Evolutionary conservation across 30 jellyfish, hydroid and myxozoan species (phyloP).

Genomic region (Clytia hemisphaerica): DNA sequence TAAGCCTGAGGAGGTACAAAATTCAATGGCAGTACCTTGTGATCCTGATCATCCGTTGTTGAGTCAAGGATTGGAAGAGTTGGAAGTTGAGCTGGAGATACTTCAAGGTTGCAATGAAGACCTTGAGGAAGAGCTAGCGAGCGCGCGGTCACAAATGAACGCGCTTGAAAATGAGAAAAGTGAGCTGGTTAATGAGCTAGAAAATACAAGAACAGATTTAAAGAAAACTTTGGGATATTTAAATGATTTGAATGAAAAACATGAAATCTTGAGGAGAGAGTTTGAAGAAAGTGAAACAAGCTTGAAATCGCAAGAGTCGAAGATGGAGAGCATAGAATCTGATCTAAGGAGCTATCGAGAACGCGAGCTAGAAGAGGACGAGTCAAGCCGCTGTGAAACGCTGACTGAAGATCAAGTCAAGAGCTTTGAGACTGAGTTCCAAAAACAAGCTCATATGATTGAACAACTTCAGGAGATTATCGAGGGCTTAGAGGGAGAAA

Average conservation of each 20-base stretch:
- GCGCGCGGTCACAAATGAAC: too few species aligned
- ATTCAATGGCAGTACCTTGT: neutral
- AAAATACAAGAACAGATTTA: constrained; percentile 5
- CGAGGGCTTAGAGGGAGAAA: constrained; percentile 17
- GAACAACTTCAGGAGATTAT: constrained; percentile 6
- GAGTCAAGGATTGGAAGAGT: constrained; percentile 38
- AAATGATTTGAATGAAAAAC: constrained; percentile 27
- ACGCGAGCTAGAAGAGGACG: constrained; percentile 6
- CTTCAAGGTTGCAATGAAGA: constrained; percentile 37
- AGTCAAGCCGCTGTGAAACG: constrained; percentile 7
- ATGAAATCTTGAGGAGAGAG: constrained; percentile 18
- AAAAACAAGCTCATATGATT: neutral
- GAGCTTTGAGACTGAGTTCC: neutral
- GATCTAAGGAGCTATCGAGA: constrained; percentile 6
- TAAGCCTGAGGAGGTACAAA: neutral
- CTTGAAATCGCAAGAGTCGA: constrained; percentile 1
- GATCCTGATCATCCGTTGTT: constrained; percentile 21
- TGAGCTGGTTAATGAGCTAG: constrained; percentile 19
- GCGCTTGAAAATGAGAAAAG: constrained; percentile 8
- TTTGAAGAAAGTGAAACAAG: constrained; percentile 10
- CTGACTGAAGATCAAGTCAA: constrained; percentile 6
- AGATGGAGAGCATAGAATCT: constrained; percentile 1
- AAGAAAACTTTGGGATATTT: constrained; percentile 1
- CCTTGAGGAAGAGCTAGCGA: constrained; percentile 25
- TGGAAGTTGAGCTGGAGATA: constrained; percentile 68